Base-by-base conservation (phyloP, 2,113 vertebrate species). In the Athene cunicularia region DNA sequence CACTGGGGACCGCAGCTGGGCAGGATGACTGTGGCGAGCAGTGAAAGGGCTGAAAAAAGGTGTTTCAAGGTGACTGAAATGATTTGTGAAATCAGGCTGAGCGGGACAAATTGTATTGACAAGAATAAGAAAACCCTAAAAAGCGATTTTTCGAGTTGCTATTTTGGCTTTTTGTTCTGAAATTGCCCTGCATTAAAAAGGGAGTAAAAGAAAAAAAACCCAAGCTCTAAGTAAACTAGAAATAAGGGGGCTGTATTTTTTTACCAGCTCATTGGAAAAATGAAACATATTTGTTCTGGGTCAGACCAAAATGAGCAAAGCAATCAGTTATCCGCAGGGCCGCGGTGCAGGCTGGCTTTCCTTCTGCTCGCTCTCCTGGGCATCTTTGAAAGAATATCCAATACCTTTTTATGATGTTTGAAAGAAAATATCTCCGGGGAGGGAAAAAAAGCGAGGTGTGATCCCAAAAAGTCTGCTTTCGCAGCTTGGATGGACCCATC, bases 261-360 rank as follows among this genome's bases (percentile, higher is more conserved):
- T 94, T 93, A 95, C 85, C 96, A 95, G 85, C 90, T 97, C 85
- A 86, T 94, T 96, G 93, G 93, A 97, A 97, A 97, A 97, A 97
- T 94, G 96, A 97, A 95, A 93, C 81, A 66, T 96, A 96, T 95
- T 97, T 97, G 95, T 97, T 96, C 96, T 96, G 90, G 95, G 92
- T 94, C 92, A 97, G 90, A 90, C 96, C 63, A 76, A 95, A 96
- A 95, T 86, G 95, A 96, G 96, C 95, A 94, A 80, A 92, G 94
- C 92, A 96, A 97, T 97, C 95, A 90, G 96, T 97, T 96, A 95
- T 94, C 95, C 28, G 7, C 97, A 92, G 91, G 88, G 64, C 80
- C 64, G 72, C 3, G 1, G 80, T 63, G 83, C 80, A 87, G 95
- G 80, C 86, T 95, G 80, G 60, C 84, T 91, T 75, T 87, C 68